Evolutionary conservation across 37 sponge, comb jelly and placozoan species (phyloP).

Genomic region (Oopsacas minuta): DNA sequence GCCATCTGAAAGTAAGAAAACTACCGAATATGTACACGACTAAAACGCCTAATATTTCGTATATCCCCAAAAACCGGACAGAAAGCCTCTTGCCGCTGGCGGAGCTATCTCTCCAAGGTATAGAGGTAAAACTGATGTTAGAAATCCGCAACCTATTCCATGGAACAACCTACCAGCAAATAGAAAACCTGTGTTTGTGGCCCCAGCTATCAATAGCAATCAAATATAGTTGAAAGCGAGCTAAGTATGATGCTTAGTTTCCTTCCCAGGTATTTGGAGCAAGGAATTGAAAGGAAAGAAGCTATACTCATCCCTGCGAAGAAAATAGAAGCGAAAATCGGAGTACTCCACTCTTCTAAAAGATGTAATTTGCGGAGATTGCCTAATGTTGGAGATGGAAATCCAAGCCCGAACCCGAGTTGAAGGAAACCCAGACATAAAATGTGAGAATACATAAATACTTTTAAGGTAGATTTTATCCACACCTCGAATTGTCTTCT

Average conservation of each 20-base stretch:
- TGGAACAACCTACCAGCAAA: neutral
- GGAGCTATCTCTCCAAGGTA: neutral
- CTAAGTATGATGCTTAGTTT: neutral
- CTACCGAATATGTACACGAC: neutral
- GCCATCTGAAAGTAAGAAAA: neutral
- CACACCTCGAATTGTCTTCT: too few species aligned
- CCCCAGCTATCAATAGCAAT: neutral
- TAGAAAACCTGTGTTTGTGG: neutral
- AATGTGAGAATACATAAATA: neutral
- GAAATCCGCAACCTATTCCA: neutral
- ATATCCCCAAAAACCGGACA: neutral
- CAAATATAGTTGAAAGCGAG: neutral
- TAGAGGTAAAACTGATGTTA: neutral
- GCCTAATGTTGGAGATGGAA: neutral
- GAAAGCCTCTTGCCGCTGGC: neutral
- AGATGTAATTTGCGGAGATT: neutral
- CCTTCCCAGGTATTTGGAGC: conserved; percentile 5
- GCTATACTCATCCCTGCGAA: neutral
- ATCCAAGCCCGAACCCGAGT: neutral
- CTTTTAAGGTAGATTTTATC: neutral
- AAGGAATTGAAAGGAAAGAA: neutral
- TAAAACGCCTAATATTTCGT: neutral
- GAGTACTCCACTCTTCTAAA: neutral
- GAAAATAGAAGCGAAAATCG: neutral
- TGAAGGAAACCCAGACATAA: neutral